phyloP scores from a whole-genome alignment of 2,888 invertebrate species.

The Bruchidius siliquastri region DNA sequence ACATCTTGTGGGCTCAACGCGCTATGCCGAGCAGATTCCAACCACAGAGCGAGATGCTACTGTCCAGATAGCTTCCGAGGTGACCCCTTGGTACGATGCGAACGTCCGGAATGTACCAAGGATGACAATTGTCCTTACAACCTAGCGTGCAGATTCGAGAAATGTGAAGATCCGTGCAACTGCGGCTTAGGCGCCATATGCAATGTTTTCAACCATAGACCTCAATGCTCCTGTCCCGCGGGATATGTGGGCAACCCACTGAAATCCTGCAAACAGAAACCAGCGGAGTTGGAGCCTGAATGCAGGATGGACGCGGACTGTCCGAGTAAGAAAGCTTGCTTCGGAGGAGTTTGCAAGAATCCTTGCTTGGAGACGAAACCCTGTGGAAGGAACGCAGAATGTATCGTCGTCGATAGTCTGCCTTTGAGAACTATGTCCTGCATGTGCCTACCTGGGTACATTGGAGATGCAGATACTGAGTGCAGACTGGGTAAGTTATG shows the following conservation, averaged over 20 bases:
- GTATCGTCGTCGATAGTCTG: conserved; percentile 78
- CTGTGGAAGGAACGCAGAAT: conserved; percentile 75
- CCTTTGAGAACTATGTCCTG: conserved; percentile 86
- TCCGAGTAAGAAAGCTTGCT: conserved; percentile 79
- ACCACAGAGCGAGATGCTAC: conserved; percentile 77
- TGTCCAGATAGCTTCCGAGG: conserved; percentile 78
- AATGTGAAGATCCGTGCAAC: conserved; percentile 79
- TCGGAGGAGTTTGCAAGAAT: conserved; percentile 72
- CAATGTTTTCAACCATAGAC: conserved; percentile 68
- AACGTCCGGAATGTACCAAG: conserved; percentile 68
- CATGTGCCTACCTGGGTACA: conserved; percentile 74
- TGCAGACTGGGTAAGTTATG: conserved; percentile 68
- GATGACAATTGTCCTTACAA: conserved; percentile 76
- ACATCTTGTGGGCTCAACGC: conserved; percentile 78
- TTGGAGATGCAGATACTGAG: conserved; percentile 81
- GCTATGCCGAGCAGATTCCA: conserved; percentile 68
- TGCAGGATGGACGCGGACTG: conserved; percentile 81
- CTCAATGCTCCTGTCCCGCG: conserved; percentile 77
- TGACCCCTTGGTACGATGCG: conserved; percentile 74
- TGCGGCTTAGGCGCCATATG: conserved; percentile 78
- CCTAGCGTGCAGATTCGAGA: conserved; percentile 72
- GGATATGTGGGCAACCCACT: conserved; percentile 77
- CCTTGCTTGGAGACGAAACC: conserved; percentile 74
- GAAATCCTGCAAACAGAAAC: conserved; percentile 59
- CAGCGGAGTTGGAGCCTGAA: conserved; percentile 54